Conservation (phyloP, 2,888 invertebrate genomes). For the Melikaiella ostensackeni region DNA sequence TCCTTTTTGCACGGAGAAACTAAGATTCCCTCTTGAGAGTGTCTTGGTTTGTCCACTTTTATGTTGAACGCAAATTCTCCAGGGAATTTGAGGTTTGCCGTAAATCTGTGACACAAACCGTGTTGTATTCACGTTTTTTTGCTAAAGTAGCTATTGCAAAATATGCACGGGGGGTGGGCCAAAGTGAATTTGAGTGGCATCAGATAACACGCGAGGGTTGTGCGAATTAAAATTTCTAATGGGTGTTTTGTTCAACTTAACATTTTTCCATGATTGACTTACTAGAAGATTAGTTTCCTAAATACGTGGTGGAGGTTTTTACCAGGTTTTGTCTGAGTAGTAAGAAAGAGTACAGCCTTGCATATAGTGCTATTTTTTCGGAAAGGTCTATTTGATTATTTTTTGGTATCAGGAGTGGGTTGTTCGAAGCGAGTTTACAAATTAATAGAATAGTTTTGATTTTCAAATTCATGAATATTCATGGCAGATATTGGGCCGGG, state of each 20-base stretch:
- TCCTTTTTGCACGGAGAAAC: neutral
- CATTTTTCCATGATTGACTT: conserved; percentile 43
- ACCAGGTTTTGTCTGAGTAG: conserved; percentile 39
- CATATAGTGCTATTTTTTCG: neutral
- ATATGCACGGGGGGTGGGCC: conserved; percentile 47
- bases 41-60: neutral
- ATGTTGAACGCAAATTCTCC: neutral
- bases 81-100: neutral
- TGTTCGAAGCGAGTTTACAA: neutral
- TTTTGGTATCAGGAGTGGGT: neutral
- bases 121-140: conserved; percentile 20
- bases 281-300: conserved; percentile 46
- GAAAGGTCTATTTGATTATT: neutral
- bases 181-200: conserved; percentile 55
- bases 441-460: no score
- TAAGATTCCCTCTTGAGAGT: neutral
- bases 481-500: no score
- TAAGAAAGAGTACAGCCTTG: conserved; percentile 14
- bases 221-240: conserved; percentile 57
- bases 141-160: conserved; percentile 22
- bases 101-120: neutral
- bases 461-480: no score
- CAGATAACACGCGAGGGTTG: conserved; percentile 48
- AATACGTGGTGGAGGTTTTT: conserved; percentile 53
- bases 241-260: conserved; percentile 57